Conservation (phyloP, 2,113 vertebrate species). For the Empidonax alnorum region DNA sequence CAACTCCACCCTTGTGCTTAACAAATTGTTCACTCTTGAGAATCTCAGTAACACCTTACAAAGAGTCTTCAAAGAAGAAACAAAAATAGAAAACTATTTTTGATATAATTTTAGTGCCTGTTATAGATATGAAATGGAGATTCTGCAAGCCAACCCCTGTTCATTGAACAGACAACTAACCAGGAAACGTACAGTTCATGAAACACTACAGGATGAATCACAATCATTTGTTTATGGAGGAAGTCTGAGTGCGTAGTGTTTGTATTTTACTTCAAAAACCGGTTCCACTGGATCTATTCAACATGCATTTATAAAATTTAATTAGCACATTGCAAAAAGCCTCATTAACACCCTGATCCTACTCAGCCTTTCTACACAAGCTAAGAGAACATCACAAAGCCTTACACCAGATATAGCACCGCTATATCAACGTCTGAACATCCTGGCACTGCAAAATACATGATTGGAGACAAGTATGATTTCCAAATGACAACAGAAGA, state of each 20-base stretch:
- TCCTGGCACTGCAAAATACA: background rate
- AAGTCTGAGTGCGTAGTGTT: constrained; percentile 20
- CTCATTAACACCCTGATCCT: constrained; percentile 55
- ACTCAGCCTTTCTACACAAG: constrained; percentile 17
- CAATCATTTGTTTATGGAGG: constrained; percentile 56
- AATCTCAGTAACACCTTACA: background rate
- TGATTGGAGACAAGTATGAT: background rate
- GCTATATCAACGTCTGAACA: background rate
- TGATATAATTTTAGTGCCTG: background rate
- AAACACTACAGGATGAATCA: constrained; percentile 48
- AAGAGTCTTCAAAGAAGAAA: constrained; percentile 13
- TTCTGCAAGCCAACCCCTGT: background rate
- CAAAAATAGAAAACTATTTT: background rate
- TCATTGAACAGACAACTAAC: background rate
- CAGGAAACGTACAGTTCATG: background rate
- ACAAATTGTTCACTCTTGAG: background rate
- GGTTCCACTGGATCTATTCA: constrained; percentile 48
- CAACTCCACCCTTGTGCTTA: background rate
- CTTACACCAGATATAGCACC: background rate
- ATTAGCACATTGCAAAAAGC: constrained; percentile 57
- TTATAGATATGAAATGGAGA: background rate
- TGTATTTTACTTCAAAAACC: constrained; percentile 51
- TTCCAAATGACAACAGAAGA: background rate
- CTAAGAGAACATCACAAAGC: constrained; percentile 31
- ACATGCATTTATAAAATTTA: constrained; percentile 45